Base-by-base conservation (phyloP, 2,888 invertebrate genomes). In the Acleris holmiana region DNA sequence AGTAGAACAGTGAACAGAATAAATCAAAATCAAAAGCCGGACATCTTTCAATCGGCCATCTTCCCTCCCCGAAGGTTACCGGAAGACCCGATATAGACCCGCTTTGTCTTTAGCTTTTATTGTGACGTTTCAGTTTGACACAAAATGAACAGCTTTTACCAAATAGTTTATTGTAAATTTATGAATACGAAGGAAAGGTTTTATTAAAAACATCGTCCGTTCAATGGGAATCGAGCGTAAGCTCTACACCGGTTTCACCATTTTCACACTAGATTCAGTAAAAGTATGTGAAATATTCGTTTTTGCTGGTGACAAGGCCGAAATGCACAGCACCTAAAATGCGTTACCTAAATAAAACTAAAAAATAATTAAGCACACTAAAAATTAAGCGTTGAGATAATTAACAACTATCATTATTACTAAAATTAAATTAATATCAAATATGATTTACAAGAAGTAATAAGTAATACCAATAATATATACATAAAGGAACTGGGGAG, bases 401-500 rank as follows among this genome's bases (percentile, higher is more conserved):
- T 41, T 57, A 55, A 51, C 47, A 48, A 40, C 48, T 58, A 58
- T 48, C 18, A 41, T 58, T 41, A 48, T 18, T 46, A 51, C 51
- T 63, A 53, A 58, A 58, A 57, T 40, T 19, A 15, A 58, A 41
- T 51, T 57, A 64, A 64, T 64, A 53, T 64, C 63, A 58, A 57
- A 57, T 40, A 17, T 21, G 29, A n/a, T 48, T 17, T 21, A 49
- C 49, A 41, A 40, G 54, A 41, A 49, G 41, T 61, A 48, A 29
- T 40, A 58, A 13, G 48, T 18, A 62, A 29, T 2, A 57, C 56
- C 44, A 47, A 57, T 56, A 15, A 51, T 50, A 57, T 35, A 57
- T 48, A 62, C n/a, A 63, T 25, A 29, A 48, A 64, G 58, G 64
- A 64, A 64, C 64, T 64, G 58, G 57, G 17, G 17, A 64, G 10